Evolutionary conservation across 2,797 vertebrate species (phyloP), one percentile per base, ranked within the genome.

Genomic region (Enteromius treurensis): DNA sequence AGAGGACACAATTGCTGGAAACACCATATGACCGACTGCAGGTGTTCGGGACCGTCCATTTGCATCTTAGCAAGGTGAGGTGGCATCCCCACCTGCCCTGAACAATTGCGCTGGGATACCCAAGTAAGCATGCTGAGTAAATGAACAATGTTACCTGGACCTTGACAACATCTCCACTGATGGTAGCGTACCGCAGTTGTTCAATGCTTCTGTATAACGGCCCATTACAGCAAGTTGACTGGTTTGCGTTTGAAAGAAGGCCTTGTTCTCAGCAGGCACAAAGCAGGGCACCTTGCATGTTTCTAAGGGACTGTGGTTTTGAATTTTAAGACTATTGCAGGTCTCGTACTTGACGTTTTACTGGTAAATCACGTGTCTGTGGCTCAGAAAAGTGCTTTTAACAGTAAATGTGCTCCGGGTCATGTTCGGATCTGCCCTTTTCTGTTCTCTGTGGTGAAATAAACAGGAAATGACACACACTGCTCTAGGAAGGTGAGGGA

Each of bases 11-110:
- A 60, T 64, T 6, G 5, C 37, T 37, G 51, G 51, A 86, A 81
- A 80, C 76, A 53, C 67, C 71, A 68, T 84, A 77, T 49, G 73
- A 79, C 62, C 70, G 37, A 53, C 76, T 58, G 40, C 79, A 85
- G 84, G 69, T 79, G 65, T 85, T 68, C 21, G 62, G 19, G 40
- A 78, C 65, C 69, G 69, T 26, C 32, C 60, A 79, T 80, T 80
- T 86, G 49, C 55, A 73, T 82, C 60, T 71, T 82, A 75, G 77
- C 45, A 68, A 77, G 68, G 47, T 79, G 53, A 29, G 71, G 26
- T 82, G 79, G 40, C 3, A 17, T 83, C 64, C 83, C 75, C 67
- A 64, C 77, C 84, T 86, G 53, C 64, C 81, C 34, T 79, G 68
- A 60, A 53, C 79, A 87, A 85, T 80, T 75, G 47, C 74, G 45